A percentile compares a stretch with the other conserved stretches of the same genome.
Conservation (phyloP, 1,140 invertebrate species). For the Tachypleus tridentatus region DNA sequence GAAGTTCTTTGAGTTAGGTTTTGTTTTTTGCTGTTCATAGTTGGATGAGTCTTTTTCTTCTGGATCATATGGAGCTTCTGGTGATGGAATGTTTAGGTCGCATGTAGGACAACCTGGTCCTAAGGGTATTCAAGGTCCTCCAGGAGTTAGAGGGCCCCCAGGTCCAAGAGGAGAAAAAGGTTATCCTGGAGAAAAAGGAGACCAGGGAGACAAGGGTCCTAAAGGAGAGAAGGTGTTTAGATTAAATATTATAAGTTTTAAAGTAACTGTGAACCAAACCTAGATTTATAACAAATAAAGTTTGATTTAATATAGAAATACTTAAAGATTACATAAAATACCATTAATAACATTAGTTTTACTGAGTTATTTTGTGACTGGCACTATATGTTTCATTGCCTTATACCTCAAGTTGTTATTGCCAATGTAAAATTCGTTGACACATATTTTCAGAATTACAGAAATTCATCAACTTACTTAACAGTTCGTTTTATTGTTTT, state of each 20-base stretch:
- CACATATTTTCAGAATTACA: too few relatives aligned
- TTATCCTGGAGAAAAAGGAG: slow-evolving; percentile 15
- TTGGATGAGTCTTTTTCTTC: slow-evolving; percentile 16
- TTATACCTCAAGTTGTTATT: too few relatives aligned
- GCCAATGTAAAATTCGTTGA: too few relatives aligned
- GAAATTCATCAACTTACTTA: too few relatives aligned
- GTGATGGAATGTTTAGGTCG: slow-evolving; percentile 16
- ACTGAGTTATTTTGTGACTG: not conserved
- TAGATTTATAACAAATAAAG: not conserved
- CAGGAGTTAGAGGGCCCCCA: slow-evolving; percentile 11
- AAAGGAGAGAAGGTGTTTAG: slow-evolving; percentile 16
- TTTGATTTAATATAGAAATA: not conserved
- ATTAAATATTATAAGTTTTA: slow-evolving; percentile 3
- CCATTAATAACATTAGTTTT: not conserved
- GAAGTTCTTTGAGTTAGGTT: too few relatives aligned
- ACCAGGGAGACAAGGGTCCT: slow-evolving; percentile 6
- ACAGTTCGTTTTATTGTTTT: too few relatives aligned
- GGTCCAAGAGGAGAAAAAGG: slow-evolving; percentile 14
- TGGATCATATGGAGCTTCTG: slow-evolving; percentile 13
- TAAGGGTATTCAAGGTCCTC: slow-evolving; percentile 13
- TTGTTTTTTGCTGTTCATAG: slow-evolving; percentile 2
- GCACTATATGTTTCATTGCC: too few relatives aligned
- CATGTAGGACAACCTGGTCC: slow-evolving; percentile 14
- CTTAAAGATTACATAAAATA: not conserved
- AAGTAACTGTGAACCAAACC: not conserved